Evolutionary conservation across 2,797 vertebrate species (phyloP), one percentile per base, ranked within the genome.

Genomic region (Steatocranus sp.): DNA sequence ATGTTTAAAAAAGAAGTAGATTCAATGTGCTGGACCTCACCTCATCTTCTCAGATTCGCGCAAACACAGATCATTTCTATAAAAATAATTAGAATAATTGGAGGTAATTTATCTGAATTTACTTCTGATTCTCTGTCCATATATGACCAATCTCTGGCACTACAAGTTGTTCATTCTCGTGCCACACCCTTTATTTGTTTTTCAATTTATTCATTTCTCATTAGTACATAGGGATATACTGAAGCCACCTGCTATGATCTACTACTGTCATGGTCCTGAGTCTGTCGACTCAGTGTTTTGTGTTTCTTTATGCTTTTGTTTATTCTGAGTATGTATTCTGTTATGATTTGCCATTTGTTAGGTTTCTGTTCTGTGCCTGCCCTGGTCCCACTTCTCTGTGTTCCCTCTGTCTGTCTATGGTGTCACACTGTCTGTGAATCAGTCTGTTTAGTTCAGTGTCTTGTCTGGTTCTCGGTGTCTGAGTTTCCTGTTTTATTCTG

Each of bases 101-200:
- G n/a, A 50, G 49, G 49, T 50, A 50, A 50, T 50, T 50, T 50
- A 20, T 50, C n/a, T 20, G 49, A 20, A 50, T 50, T 20, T 50
- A 20, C n/a, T 11, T 20, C 0, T 20, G n/a, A 50, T 50, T 50
- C 49, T 50, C 49, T 50, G n/a, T 20, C 5, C 1, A 50, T 0
- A 7, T 50, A 50, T 11, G 6, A 50, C n/a, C n/a, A 18, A 9
- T 50, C 48, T 50, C 49, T 20, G n/a, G 3, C 49, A 50, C 49
- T 50, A 50, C 49, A 0, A 50, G 48, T 6, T 50, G 10, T 50
- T 50, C 49, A 50, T 20, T 50, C n/a, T 7, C 10, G 1, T 50
- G 49, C 49, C 10, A 11, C n/a, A 20, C 49, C 49, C 49, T 50
- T 11, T 11, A 11, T 50, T 20, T n/a, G n/a, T 50, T 20, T 50